Conservation (phyloP, 2,797 vertebrate species). For the Mastacembelus armatus region DNA sequence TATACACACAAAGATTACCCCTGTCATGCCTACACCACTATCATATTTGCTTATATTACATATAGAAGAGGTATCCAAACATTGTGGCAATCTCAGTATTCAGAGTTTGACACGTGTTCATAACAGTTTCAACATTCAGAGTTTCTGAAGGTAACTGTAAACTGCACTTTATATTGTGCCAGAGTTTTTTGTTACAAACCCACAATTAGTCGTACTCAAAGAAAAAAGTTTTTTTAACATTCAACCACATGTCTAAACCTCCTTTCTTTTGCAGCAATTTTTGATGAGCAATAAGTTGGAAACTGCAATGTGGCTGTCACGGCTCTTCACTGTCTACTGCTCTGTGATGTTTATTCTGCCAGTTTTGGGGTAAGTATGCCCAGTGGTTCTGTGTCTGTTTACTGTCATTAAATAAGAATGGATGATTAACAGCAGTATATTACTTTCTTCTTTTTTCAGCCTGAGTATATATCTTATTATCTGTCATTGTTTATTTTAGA, state of each 20-base stretch:
- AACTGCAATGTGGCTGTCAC: slow-evolving; percentile 98
- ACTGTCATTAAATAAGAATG: no score
- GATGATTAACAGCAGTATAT: neutral
- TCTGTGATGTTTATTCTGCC: slow-evolving; percentile 97
- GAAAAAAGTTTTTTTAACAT: neutral
- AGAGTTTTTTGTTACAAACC: no score
- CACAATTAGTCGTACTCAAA: neutral
- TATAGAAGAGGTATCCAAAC: no score
- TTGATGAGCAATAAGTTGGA: slow-evolving; percentile 96
- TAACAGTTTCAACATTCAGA: rapidly evolving
- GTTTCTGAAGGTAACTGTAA: neutral
- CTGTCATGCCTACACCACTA: no score
- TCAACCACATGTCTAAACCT: neutral
- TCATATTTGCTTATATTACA: no score
- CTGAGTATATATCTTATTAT: neutral
- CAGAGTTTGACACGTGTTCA: neutral
- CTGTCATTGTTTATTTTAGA: slow-evolving; percentile 74
- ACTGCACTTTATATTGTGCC: neutral
- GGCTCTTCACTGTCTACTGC: slow-evolving; percentile 97
- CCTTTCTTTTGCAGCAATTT: slow-evolving; percentile 88
- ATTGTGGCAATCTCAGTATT: neutral
- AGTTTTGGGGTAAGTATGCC: slow-evolving; percentile 91
- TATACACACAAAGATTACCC: neutral
- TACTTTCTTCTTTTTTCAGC: neutral
- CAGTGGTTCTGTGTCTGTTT: neutral